These are phyloP conservation scores for Drosophila truncata DNA, from an alignment of 1,140 invertebrate species.

Conservation along the genomic window DNA sequence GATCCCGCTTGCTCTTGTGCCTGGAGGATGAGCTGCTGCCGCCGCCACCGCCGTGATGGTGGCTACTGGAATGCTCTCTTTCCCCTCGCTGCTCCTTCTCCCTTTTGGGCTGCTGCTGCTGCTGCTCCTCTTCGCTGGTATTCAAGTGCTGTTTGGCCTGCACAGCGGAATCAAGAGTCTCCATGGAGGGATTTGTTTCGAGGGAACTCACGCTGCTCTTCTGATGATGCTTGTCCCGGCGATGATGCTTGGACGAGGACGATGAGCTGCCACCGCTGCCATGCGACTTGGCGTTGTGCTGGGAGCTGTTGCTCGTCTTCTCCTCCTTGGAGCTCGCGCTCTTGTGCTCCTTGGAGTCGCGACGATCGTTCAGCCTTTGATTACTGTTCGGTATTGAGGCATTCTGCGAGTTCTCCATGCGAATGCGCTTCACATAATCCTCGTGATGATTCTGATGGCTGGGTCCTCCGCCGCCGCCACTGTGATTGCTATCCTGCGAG, in stretches of 20 bases:
- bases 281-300: slow-evolving; percentile 51
- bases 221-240: slow-evolving; percentile 63
- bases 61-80: slow-evolving; percentile 49
- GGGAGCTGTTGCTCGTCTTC: slow-evolving; percentile 38
- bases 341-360: slow-evolving; percentile 90
- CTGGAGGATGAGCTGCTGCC: slow-evolving; percentile 57
- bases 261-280: slow-evolving; percentile 40
- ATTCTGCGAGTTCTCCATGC: slow-evolving; percentile 85
- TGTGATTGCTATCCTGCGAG: slow-evolving; percentile 90
- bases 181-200: slow-evolving; percentile 29
- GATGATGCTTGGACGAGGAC: slow-evolving; percentile 69
- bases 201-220: slow-evolving; percentile 49
- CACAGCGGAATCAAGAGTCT: slow-evolving; percentile 2
- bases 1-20: slow-evolving; percentile 77
- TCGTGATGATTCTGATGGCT: slow-evolving; percentile 64
- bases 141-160: slow-evolving; percentile 44
- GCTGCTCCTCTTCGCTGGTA: slow-evolving; percentile 71
- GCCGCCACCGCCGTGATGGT: slow-evolving; percentile 62
- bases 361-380: slow-evolving; percentile 86
- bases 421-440: slow-evolving; percentile 91
- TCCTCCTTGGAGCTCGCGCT: slow-evolving; percentile 58
- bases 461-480: slow-evolving; percentile 45
- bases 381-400: slow-evolving; percentile 30
- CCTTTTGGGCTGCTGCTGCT: slow-evolving; percentile 62
- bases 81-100: slow-evolving; percentile 31